These are phyloP conservation scores for Odocoileus hemionus DNA, from an alignment of 2,113 vertebrate genomes.

Conservation along the genomic window DNA sequence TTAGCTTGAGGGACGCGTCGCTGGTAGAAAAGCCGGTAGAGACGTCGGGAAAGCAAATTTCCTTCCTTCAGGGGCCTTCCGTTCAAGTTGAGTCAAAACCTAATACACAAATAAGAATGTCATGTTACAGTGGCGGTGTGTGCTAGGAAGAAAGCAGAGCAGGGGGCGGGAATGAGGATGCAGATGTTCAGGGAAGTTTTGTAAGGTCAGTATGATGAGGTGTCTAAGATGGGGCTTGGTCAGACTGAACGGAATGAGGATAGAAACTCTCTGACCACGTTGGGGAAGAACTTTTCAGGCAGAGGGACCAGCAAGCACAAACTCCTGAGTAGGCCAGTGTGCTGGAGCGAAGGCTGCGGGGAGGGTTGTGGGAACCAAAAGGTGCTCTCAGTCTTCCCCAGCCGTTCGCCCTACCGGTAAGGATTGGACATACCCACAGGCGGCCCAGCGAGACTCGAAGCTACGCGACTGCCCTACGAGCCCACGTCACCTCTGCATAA, in stretches of 20 bases:
- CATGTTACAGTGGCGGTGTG: neutral
- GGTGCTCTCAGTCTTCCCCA: neutral
- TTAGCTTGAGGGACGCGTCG: neutral
- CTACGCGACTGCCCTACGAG: neutral
- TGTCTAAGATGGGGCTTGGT: neutral
- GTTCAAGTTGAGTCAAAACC: neutral
- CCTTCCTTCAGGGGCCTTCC: neutral
- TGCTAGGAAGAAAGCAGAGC: neutral
- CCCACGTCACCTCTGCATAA: neutral
- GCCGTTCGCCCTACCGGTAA: fast-evolving
- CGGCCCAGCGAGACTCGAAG: neutral
- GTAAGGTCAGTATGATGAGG: neutral
- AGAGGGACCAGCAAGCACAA: neutral
- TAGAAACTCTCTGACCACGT: neutral
- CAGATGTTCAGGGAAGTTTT: neutral
- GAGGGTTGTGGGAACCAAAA: neutral
- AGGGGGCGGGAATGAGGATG: fast-evolving
- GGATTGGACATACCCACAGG: neutral
- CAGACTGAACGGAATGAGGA: neutral
- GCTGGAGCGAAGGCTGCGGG: neutral
- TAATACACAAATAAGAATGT: neutral
- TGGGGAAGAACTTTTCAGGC: neutral
- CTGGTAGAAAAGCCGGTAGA: fast-evolving
- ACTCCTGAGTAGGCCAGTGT: neutral
- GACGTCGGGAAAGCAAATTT: neutral